These are phyloP conservation scores for Sapayoa aenigma DNA, from an alignment of 2,113 vertebrate species.

Conservation along the genomic window DNA sequence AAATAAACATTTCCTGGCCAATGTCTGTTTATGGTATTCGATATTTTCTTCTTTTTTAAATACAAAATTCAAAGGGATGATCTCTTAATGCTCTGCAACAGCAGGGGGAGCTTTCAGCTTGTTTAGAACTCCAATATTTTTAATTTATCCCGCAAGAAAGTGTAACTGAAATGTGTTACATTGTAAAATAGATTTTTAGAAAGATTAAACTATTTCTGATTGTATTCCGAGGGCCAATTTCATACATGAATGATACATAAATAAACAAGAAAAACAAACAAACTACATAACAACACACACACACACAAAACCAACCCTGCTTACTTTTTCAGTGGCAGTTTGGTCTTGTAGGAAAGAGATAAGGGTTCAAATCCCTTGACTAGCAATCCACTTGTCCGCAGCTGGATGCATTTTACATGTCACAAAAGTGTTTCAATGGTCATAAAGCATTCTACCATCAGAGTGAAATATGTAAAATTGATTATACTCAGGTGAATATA, in stretches of 20 bases:
- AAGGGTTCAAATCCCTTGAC: not conserved
- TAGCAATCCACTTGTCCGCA: not conserved
- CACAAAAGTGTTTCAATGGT: not conserved
- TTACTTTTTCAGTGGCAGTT: not conserved
- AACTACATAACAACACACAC: not conserved
- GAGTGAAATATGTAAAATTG: not conserved
- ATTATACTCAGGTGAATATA: not conserved
- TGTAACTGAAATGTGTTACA: not conserved
- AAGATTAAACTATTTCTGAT: not conserved
- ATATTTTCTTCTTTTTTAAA: not conserved
- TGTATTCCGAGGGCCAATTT: not conserved
- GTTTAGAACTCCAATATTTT: not conserved
- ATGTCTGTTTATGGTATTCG: not conserved
- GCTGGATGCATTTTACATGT: not conserved
- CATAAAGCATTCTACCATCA: not conserved
- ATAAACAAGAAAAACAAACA: not conserved
- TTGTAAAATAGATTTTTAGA: conserved; percentile 15
- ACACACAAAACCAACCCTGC: not conserved
- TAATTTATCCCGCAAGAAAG: not conserved
- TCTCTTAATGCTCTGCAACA: not conserved
- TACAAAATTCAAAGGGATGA: not conserved
- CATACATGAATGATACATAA: not conserved
- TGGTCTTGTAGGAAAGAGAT: not conserved
- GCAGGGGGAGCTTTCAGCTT: conserved; percentile 61
- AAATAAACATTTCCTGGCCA: not conserved